Base-by-base conservation (phyloP, 2,113 vertebrate species). In the Falcunculus frontatus region DNA sequence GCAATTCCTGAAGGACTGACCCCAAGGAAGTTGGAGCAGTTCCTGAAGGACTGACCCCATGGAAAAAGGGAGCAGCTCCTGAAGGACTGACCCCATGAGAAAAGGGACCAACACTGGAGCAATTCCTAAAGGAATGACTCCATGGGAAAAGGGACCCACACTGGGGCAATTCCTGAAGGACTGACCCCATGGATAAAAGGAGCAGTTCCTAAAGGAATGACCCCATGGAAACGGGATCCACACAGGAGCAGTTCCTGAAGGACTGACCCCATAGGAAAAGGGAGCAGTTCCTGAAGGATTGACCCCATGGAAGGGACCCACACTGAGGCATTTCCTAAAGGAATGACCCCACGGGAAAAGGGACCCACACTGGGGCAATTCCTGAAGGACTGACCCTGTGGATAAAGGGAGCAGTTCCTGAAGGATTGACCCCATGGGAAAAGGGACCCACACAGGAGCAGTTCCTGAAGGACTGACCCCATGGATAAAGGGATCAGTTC, bases 241-340 rank as follows among this genome's bases (percentile, higher is more conserved):
- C 13, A 14, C 41, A 13, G 41, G 41, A 41, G 4, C 25, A 16
- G 2, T 10, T 70, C 19, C 19, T 52, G 14, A 1, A 12, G 35
- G 14, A 16, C 1, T 52, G 35, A 52, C n/a, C 30, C 16, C 50
- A 16, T 46, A 27, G 29, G 10, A 20, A 50, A 50, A 26, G 52
- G 29, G 30, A 9, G 20, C 33, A 18, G 35, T 27, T 37, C 49
- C 27, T 72, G 5, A 1, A 33, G 69, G 50, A 72, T 0, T 15
- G 22, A 33, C 4, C 30, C 37, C 37, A n/a, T 42, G 37, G 35
- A 20, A 20, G 18, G 41, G 41, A 41, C n/a, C n/a, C n/a, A n/a
- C n/a, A n/a, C n/a, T n/a, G n/a, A n/a, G n/a, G 4, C 18, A 12
- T 2, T 10, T 70, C 19, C 19, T 52, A 10, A 1, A 12, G 35